These are phyloP conservation scores for Eolophus roseicapilla DNA, from an alignment of 2,113 vertebrate species.

Conservation along the genomic window DNA sequence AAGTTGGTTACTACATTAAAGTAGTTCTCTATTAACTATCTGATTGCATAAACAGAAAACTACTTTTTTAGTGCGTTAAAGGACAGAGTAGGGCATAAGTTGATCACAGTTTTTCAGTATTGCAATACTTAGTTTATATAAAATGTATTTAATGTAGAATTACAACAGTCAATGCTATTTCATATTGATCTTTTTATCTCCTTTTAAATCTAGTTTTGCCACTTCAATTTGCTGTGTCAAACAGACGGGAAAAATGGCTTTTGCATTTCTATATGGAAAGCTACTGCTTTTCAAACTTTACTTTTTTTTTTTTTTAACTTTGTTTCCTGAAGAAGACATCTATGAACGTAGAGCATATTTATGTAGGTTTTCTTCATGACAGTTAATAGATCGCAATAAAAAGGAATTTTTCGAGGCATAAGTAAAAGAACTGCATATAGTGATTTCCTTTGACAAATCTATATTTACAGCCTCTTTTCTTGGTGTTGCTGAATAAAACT, in stretches of 20 bases:
- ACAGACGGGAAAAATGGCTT: not conserved
- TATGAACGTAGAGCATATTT: conserved; percentile 69
- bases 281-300: conserved; percentile 45
- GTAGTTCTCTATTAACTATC: not conserved
- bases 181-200: not conserved
- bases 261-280: conserved; percentile 62
- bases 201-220: not conserved
- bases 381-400: conserved; percentile 67
- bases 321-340: conserved; percentile 53
- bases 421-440: conserved; percentile 49
- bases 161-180: conserved; percentile 10
- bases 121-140: not conserved
- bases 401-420: conserved; percentile 48
- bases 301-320: not conserved
- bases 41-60: not conserved
- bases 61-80: not conserved
- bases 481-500: not conserved
- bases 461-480: not conserved
- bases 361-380: conserved; percentile 61
- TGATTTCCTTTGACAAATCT: not conserved
- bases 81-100: not conserved
- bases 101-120: not conserved
- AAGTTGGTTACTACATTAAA: not conserved
- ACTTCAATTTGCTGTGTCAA: conserved; percentile 38
- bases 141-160: not conserved